Evolutionary conservation across 2,888 invertebrate genomes (phyloP), one percentile per base, ranked within the genome.

Genomic region (Brachyopa scutellaris): DNA sequence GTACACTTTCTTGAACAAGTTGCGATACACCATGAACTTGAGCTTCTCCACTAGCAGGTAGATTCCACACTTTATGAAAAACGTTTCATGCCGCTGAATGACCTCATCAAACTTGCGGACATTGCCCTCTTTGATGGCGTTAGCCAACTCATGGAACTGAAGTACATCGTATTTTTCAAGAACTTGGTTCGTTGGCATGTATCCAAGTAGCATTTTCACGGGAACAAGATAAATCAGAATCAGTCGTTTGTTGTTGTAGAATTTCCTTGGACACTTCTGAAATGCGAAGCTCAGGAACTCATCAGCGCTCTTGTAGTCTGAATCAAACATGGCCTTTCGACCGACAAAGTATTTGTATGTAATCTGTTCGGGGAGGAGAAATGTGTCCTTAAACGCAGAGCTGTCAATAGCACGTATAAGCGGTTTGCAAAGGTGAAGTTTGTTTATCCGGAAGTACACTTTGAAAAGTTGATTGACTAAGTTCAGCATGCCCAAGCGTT

Each of bases 301-400:
- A 89, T 99, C 98, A 17, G 99, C 99, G 90, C 94, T 93, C 89
- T 95, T 95, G 88, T 98, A 98, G 88, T 99, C 97, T 66, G 97
- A 97, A 90, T 99, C 99, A 89, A 99, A 99, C 97, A 99, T 99
- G 1, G 98, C 97, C 89, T 99, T 99, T 26, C 99, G 93, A 0
- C 99, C 99, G 13, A 98, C 97, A 91, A 97, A 99, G 90, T 99
- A 99, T 88, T 96, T 96, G 90, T 98, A 99, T 0, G 99, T 99
- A 64, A 99, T 97, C 88, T 97, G 95, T 88, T 99, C 99, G 7
- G 97, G 95, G 74, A 98, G 90, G 0, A 96, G 95, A 90, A 98
- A 99, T 77, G 94, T 93, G 67, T 98, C 97, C 90, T 97, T 97
- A 84, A 96, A 95, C 0, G 95, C 94, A 11, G 97, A 95, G 11